Percentiles rank a stretch among this genome's conserved stretches.
These are phyloP conservation scores for Drosophila ficusphila DNA, from an alignment of 1,140 invertebrate species.

Conservation along the genomic window DNA sequence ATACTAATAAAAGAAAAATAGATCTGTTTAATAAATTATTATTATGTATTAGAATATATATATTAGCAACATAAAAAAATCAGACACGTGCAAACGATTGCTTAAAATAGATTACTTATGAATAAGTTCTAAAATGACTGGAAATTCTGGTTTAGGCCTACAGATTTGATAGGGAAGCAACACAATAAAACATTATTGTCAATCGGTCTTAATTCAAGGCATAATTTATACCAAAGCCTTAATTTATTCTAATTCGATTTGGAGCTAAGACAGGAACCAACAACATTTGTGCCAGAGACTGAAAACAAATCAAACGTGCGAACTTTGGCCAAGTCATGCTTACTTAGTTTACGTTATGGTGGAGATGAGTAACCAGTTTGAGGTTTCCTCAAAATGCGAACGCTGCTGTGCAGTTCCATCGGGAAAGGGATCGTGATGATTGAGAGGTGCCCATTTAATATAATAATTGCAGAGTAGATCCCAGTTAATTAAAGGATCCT, in stretches of 20 bases:
- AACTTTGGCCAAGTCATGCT: constrained; percentile 26
- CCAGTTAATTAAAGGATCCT: constrained; percentile 40
- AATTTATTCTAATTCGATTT: constrained; percentile 26
- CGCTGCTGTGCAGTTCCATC: constrained; percentile 14
- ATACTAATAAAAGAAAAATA: too few relatives aligned
- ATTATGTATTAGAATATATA: too few relatives aligned
- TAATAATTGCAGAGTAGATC: constrained; percentile 39
- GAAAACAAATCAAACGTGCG: not conserved
- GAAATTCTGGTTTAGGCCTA: constrained; percentile 16
- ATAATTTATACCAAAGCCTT: constrained; percentile 5
- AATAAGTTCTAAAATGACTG: constrained; percentile 2
- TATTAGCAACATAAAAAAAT: not conserved
- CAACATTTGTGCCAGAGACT: not conserved
- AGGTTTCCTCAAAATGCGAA: constrained; percentile 16
- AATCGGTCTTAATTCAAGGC: constrained; percentile 27
- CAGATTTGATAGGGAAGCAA: constrained; percentile 7
- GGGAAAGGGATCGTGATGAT: constrained; percentile 54
- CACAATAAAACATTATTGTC: not conserved
- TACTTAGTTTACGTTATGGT: not conserved
- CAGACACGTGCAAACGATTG: not conserved
- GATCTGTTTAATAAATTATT: too few relatives aligned
- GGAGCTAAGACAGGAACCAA: not conserved
- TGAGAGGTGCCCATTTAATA: constrained; percentile 31
- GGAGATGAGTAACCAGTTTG: constrained; percentile 18
- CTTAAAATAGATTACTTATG: constrained; percentile 3